Evolutionary conservation across 2,113 vertebrate genomes (phyloP).

Genomic region (Callipepla squamata): DNA sequence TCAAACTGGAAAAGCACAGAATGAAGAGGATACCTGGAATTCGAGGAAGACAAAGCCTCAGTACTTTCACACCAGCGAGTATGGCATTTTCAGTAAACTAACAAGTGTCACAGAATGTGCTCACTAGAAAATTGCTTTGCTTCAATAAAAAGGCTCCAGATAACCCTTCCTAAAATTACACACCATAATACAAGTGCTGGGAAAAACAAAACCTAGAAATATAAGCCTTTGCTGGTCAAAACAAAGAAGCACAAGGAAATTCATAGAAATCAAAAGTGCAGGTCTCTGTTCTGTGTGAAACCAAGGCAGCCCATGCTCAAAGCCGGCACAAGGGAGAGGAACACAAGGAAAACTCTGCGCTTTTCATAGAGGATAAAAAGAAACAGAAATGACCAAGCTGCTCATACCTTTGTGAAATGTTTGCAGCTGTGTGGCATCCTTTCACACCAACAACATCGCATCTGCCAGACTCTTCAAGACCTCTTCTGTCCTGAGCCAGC

Average conservation of each 20-base stretch:
- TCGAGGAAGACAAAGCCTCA: neutral
- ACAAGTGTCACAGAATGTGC: rapidly evolving
- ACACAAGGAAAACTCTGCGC: neutral
- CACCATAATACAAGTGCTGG: neutral
- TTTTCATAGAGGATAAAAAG: neutral
- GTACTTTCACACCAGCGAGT: neutral
- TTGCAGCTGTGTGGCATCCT: no score
- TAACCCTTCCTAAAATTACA: neutral
- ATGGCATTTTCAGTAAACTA: neutral
- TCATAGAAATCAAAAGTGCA: neutral
- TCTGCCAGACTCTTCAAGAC: neutral
- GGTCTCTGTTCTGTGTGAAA: neutral
- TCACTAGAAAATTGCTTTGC: neutral
- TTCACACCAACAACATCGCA: neutral
- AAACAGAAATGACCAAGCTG: neutral
- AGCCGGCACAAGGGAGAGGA: neutral
- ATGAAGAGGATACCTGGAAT: neutral
- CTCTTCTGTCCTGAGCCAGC: neutral
- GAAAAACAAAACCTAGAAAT: neutral
- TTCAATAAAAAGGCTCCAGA: neutral
- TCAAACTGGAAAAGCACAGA: neutral
- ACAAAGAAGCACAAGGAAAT: neutral
- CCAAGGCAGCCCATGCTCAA: neutral
- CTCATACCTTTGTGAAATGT: neutral
- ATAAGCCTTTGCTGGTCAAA: neutral